Percentiles rank a stretch among this genome's conserved stretches.
Evolutionary conservation across 2,888 invertebrate species (phyloP).

Genomic region (Macaria notata): DNA sequence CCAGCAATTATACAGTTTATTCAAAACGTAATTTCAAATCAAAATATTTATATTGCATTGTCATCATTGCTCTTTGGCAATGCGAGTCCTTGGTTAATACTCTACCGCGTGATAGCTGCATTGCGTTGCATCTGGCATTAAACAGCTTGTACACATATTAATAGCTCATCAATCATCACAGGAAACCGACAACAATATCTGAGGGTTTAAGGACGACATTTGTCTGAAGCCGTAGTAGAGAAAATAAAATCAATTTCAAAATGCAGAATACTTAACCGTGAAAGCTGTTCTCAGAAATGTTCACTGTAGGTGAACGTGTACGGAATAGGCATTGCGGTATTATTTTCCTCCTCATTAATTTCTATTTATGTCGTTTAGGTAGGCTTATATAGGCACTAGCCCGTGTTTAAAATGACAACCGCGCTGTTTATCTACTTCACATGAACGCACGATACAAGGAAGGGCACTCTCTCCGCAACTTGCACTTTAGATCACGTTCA

Average conservation of each 20-base stretch:
- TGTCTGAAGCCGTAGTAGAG: slow-evolving; percentile 27
- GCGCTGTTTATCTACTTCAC: slow-evolving; percentile 32
- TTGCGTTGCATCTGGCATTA: slow-evolving; percentile 57
- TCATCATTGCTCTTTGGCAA: slow-evolving; percentile 63
- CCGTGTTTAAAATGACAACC: slow-evolving; percentile 36
- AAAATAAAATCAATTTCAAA: slow-evolving; percentile 60
- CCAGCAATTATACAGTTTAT: no score
- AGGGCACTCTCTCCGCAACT: slow-evolving; percentile 5
- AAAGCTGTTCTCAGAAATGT: slow-evolving; percentile 70
- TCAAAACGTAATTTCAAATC: no score
- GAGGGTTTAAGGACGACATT: slow-evolving; percentile 47
- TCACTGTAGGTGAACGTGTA: slow-evolving; percentile 51
- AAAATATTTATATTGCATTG: no score
- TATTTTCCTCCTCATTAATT: slow-evolving; percentile 51
- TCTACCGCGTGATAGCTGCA: slow-evolving; percentile 44
- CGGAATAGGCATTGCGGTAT: slow-evolving; percentile 55
- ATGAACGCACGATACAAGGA: slow-evolving; percentile 26
- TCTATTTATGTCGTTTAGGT: slow-evolving; percentile 41
- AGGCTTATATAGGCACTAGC: slow-evolving; percentile 9
- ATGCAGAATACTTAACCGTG: slow-evolving; percentile 64
- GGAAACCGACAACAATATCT: slow-evolving; percentile 42
- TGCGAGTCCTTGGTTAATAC: slow-evolving; percentile 50
- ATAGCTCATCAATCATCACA: slow-evolving; percentile 26
- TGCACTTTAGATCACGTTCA: background rate
- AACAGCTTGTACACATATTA: slow-evolving; percentile 39